These are phyloP conservation scores for Acipenser transmontanus DNA, from an alignment of 2,797 vertebrate species.

Conservation along the genomic window DNA sequence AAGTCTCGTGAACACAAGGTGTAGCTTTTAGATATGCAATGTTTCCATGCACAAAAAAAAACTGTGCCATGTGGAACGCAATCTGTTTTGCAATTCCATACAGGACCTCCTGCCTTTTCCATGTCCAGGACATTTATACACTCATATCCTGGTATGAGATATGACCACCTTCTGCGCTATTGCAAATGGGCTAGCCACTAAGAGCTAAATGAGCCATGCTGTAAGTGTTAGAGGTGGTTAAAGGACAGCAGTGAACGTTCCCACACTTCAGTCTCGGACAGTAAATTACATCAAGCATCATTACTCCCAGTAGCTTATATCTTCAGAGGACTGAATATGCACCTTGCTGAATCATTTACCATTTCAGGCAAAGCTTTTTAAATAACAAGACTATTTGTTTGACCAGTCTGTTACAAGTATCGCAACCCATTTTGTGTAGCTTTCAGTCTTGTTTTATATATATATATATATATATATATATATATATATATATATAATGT, in stretches of 20 bases:
- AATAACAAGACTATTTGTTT: not conserved
- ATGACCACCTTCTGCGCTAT: not conserved
- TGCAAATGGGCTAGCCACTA: not conserved
- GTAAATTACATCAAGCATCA: constrained; percentile 24
- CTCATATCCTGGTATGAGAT: not conserved
- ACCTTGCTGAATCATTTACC: constrained; percentile 1
- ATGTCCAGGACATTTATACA: too few species aligned
- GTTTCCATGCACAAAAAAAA: too few species aligned
- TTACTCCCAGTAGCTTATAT: constrained; percentile 10
- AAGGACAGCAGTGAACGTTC: constrained; percentile 10
- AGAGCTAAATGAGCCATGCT: constrained; percentile 1
- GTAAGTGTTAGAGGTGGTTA: not conserved
- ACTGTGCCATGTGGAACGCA: too few species aligned
- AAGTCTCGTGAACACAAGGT: too few species aligned
- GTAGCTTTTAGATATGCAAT: too few species aligned
- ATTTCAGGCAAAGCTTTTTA: not conserved
- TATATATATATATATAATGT: too few species aligned
- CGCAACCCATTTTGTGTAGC: too few species aligned
- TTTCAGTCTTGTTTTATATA: too few species aligned
- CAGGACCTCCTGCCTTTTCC: too few species aligned
- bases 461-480: too few species aligned
- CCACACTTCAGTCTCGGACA: constrained; percentile 13
- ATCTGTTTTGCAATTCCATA: too few species aligned
- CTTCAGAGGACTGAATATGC: not conserved
- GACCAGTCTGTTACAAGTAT: too few species aligned